These are phyloP conservation scores for Luscinia megarhynchos DNA, from an alignment of 2,797 vertebrate genomes.

Conservation along the genomic window DNA sequence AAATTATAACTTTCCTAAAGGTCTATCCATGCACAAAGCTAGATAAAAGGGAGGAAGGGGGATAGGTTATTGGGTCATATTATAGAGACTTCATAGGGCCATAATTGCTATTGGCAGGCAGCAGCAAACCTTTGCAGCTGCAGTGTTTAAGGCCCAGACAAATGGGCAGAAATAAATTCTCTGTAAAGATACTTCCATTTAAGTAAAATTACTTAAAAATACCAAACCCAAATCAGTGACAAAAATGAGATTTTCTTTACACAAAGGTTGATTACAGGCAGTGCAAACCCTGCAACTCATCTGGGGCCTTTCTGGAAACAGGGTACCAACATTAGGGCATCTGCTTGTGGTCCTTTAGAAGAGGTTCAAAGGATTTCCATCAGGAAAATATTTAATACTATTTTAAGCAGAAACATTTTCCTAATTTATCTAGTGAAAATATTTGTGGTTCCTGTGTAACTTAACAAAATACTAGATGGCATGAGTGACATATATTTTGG, in stretches of 20 bases:
- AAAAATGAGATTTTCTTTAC: not conserved
- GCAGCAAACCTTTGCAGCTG: constrained; percentile 43
- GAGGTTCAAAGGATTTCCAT: not conserved
- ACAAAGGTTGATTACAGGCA: not conserved
- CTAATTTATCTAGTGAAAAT: not conserved
- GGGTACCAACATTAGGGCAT: not conserved
- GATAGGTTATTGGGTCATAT: constrained; percentile 71
- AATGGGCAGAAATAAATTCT: constrained; percentile 18
- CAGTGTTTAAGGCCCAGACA: not conserved
- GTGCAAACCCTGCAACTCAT: not conserved
- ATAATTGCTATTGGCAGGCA: constrained; percentile 67
- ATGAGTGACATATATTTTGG: not conserved
- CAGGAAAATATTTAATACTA: not conserved
- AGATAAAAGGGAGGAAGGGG: constrained; percentile 68
- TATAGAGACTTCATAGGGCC: constrained; percentile 66
- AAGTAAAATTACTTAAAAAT: not conserved
- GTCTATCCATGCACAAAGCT: constrained; percentile 69
- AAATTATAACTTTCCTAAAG: constrained; percentile 81
- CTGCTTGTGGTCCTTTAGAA: not conserved
- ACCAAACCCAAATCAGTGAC: not conserved
- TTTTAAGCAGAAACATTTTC: not conserved
- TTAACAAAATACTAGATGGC: not conserved
- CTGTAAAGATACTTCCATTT: not conserved
- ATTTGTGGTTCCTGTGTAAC: not conserved
- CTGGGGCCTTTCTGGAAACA: not conserved